A percentile compares a stretch with the other conserved stretches of the same genome.
Evolutionary conservation across 1,140 invertebrate species (phyloP).

Genomic region (Rhopalosiphum maidis): DNA sequence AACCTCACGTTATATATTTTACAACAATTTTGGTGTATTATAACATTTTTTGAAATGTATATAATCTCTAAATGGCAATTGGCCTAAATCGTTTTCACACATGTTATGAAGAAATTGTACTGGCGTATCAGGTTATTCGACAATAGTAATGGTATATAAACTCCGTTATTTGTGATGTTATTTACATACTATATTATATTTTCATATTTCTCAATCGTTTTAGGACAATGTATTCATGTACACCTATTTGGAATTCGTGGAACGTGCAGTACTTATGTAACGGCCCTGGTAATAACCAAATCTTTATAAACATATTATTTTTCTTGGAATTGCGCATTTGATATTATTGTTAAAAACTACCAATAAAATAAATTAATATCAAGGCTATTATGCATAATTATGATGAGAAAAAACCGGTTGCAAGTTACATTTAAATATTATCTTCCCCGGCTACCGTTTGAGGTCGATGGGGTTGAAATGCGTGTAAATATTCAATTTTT

Average conservation of each 20-base stretch:
- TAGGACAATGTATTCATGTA: background rate
- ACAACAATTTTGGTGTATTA: background rate
- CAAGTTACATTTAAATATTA: slow-evolving; percentile 7
- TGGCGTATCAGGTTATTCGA: background rate
- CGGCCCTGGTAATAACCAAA: background rate
- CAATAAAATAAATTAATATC: background rate
- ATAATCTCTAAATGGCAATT: background rate
- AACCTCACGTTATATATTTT: background rate
- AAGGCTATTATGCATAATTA: background rate
- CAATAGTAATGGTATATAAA: background rate
- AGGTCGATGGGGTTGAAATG: slow-evolving; percentile 44
- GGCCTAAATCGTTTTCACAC: slow-evolving; percentile 36
- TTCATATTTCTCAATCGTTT: background rate
- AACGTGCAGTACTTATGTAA: background rate
- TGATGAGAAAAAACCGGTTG: slow-evolving; percentile 4
- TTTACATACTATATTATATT: background rate
- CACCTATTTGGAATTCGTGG: background rate
- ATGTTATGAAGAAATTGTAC: background rate
- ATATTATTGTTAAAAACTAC: background rate
- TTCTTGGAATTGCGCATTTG: background rate
- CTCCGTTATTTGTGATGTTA: background rate
- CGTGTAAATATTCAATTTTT: slow-evolving; percentile 42
- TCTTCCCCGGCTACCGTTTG: slow-evolving; percentile 26
- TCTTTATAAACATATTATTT: background rate
- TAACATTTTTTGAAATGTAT: background rate